A percentile compares a stretch with the other conserved stretches of the same genome.
Conservation (phyloP, 2,797 vertebrate species). For the Galagoides demidoff region DNA sequence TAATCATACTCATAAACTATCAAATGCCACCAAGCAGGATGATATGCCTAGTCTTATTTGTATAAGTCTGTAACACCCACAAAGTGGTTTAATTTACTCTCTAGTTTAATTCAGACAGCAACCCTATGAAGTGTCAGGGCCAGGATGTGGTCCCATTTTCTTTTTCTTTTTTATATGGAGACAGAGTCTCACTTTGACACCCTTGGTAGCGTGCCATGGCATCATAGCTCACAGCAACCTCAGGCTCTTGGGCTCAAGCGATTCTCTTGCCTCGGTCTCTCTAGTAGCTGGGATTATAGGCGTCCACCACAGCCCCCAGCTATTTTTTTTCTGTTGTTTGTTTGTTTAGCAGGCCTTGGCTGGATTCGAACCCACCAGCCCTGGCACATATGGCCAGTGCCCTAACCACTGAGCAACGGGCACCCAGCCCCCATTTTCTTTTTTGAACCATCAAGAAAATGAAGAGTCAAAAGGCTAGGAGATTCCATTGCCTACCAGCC, state of each 20-base stretch:
- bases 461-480: background rate
- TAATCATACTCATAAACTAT: background rate
- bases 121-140: background rate
- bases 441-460: background rate
- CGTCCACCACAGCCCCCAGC: too few relatives aligned
- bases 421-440: background rate
- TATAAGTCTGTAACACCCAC: background rate
- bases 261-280: too few relatives aligned
- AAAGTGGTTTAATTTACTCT: slow-evolving; percentile 33
- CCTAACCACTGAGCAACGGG: too few relatives aligned
- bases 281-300: too few relatives aligned
- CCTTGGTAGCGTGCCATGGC: too few relatives aligned
- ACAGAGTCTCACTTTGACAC: too few relatives aligned
- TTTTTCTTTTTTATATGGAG: background rate
- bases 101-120: background rate
- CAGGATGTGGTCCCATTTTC: background rate
- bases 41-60: background rate
- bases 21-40: background rate
- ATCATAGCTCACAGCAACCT: too few relatives aligned
- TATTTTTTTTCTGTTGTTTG: too few relatives aligned
- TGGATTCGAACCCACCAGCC: too few relatives aligned
- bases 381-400: too few relatives aligned
- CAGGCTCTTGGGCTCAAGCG: too few relatives aligned
- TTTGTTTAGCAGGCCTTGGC: too few relatives aligned
- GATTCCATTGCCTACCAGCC: slow-evolving; percentile 23